These are phyloP conservation scores for Gadus chalcogrammus DNA, from an alignment of 2,113 vertebrate genomes.

Conservation along the genomic window DNA sequence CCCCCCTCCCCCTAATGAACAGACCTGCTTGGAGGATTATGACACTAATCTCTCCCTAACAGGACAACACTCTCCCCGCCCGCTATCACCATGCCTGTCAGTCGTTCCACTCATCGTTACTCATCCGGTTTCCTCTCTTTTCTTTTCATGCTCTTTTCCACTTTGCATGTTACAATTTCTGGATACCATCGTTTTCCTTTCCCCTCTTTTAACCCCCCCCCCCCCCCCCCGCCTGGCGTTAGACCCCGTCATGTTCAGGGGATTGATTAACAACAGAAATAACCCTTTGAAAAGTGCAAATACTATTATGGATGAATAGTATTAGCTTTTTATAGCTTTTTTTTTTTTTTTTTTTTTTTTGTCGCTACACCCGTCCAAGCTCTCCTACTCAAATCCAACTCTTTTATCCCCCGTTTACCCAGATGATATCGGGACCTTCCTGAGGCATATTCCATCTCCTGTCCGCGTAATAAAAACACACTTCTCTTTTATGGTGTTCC, in stretches of 20 bases:
- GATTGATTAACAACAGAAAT: too few species aligned
- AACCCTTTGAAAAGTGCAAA: too few species aligned
- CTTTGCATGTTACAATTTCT: neutral
- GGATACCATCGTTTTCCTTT: neutral
- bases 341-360: too few species aligned
- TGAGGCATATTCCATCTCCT: constrained; percentile 41
- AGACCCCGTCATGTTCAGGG: neutral
- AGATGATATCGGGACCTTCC: constrained; percentile 25
- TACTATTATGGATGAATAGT: neutral
- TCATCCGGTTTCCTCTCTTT: neutral
- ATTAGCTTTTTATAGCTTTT: too few species aligned
- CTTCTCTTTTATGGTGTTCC: constrained; percentile 38
- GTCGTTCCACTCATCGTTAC: constrained; percentile 3
- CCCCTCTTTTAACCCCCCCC: neutral
- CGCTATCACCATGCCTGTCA: constrained; percentile 8
- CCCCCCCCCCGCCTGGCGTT: neutral
- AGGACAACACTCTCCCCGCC: constrained; percentile 24
- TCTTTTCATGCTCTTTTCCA: neutral
- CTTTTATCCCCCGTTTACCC: constrained; percentile 18
- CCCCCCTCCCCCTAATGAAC: too few species aligned
- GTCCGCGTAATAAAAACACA: constrained; percentile 38
- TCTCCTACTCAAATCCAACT: constrained; percentile 8
- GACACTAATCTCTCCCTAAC: constrained; percentile 47
- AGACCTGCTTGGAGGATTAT: constrained; percentile 34
- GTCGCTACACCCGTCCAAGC: constrained; percentile 13